A percentile compares a stretch with the other conserved stretches of the same genome.
Conservation (phyloP, 2,797 vertebrate genomes). For the Protosalanx chinensis region DNA sequence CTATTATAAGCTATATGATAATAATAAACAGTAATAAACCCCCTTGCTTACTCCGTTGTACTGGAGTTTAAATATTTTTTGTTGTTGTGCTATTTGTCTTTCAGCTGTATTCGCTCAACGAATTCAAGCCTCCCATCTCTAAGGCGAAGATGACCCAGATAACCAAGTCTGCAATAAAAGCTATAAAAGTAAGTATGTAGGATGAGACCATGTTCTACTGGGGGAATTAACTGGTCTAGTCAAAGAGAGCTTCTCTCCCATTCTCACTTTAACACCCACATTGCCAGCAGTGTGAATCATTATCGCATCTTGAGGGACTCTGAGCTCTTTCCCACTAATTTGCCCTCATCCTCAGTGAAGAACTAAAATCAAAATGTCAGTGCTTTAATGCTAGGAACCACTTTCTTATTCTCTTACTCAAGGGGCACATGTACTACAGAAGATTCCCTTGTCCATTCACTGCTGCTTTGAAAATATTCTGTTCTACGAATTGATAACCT, state of each 20-base stretch:
- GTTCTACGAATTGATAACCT: too few relatives aligned
- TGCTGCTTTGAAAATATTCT: too few relatives aligned
- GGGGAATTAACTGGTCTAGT: constrained; percentile 21
- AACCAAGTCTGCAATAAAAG: constrained; percentile 99
- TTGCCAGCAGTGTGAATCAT: neutral
- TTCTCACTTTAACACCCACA: neutral
- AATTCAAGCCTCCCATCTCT: constrained; percentile 99
- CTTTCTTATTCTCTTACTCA: neutral
- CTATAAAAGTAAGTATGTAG: constrained; percentile 93
- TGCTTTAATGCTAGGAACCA: neutral
- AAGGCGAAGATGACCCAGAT: constrained; percentile 99
- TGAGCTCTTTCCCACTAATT: neutral
- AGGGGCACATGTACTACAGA: neutral
- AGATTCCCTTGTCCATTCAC: too few relatives aligned
- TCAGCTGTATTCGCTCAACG: constrained; percentile 96
- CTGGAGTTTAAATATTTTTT: neutral
- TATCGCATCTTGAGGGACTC: neutral
- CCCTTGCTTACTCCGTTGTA: too few relatives aligned
- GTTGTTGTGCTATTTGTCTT: constrained; percentile 30
- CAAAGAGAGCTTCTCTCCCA: neutral
- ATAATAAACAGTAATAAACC: too few relatives aligned
- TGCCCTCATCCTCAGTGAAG: neutral
- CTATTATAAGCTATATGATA: too few relatives aligned
- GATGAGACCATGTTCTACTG: constrained; percentile 29
- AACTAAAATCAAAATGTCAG: neutral